phyloP scores from a whole-genome alignment of 2,113 vertebrate species.

The Rhipidura dahli region DNA sequence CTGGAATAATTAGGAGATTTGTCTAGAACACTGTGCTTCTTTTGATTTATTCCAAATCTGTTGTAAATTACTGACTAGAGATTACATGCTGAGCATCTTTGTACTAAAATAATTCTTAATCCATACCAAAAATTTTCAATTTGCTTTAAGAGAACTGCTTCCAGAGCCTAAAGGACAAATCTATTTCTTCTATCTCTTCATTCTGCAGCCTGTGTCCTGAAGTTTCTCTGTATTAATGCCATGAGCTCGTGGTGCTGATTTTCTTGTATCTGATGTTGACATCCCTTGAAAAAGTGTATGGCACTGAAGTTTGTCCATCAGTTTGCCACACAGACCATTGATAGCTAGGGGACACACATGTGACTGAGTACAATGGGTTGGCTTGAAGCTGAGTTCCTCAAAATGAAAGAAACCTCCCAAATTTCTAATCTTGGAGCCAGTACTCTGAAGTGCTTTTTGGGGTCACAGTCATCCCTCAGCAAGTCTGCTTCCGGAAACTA shows the following conservation, averaged over 20 bases:
- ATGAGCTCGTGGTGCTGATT: background rate
- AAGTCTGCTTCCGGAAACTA: constrained; percentile 18
- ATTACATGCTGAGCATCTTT: background rate
- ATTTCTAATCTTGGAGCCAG: background rate
- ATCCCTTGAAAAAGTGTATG: background rate
- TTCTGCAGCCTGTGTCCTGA: background rate
- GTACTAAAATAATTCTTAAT: background rate
- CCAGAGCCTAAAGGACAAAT: background rate
- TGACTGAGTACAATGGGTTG: background rate
- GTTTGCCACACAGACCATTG: background rate
- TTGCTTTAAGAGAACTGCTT: background rate
- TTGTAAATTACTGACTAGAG: background rate
- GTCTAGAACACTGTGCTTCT: constrained; percentile 23
- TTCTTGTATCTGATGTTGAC: background rate
- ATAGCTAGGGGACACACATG: background rate
- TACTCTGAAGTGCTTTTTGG: background rate
- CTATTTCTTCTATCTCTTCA: background rate
- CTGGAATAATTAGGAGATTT: constrained; percentile 41
- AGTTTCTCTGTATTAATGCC: background rate
- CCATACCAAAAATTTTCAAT: background rate
- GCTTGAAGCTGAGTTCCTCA: background rate
- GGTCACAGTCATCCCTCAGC: background rate
- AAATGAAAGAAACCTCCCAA: background rate
- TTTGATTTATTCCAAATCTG: constrained; percentile 1
- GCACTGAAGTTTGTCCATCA: background rate